Evolutionary conservation across 2,888 invertebrate species (phyloP).

Genomic region (Pheosia tremula): DNA sequence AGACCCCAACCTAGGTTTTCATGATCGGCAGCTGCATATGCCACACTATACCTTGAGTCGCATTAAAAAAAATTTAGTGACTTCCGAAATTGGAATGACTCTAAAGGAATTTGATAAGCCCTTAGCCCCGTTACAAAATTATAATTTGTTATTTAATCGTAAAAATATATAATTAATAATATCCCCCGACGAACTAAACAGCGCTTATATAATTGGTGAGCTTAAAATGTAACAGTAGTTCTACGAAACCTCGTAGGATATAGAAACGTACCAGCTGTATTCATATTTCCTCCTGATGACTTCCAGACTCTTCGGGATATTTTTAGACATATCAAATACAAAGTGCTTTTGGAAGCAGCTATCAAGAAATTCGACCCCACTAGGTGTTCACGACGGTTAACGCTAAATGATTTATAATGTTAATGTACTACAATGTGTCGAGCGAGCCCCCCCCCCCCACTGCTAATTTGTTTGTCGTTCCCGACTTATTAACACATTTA

Average conservation of each 20-base stretch:
- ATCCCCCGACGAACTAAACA: too few relatives aligned
- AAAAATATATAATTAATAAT: too few relatives aligned
- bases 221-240: too few relatives aligned
- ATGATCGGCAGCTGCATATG: too few relatives aligned
- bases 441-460: conserved; percentile 41
- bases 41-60: too few relatives aligned
- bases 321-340: not conserved
- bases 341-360: not conserved
- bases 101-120: too few relatives aligned
- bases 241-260: not conserved
- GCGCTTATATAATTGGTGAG: too few relatives aligned
- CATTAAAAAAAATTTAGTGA: too few relatives aligned
- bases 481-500: conserved; percentile 56
- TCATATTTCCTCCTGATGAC: conserved; percentile 48
- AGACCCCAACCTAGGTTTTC: too few relatives aligned
- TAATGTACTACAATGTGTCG: conserved; percentile 15
- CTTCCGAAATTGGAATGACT: too few relatives aligned
- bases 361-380: not conserved
- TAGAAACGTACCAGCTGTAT: conserved; percentile 55
- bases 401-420: conserved; percentile 32
- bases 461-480: conserved; percentile 58
- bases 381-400: conserved; percentile 19
- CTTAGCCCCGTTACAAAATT: too few relatives aligned
- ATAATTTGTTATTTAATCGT: too few relatives aligned
- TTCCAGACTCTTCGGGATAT: conserved; percentile 40